These are phyloP conservation scores for Halictus rubicundus DNA, from an alignment of 1,140 invertebrate genomes.

Conservation along the genomic window DNA sequence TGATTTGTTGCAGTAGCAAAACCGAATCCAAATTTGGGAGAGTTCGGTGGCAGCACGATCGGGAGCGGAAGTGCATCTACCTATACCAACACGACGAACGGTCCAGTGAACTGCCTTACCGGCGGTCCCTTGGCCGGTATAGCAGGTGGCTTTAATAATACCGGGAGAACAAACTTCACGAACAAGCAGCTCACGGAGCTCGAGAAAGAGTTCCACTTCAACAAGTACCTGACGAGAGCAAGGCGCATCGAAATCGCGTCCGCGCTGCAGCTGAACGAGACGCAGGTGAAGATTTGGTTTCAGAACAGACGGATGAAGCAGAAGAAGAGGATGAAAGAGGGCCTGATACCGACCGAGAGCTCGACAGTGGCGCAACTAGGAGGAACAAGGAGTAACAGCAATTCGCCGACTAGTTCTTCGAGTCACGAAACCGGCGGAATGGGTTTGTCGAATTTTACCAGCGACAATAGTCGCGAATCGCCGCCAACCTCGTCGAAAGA, in stretches of 20 bases:
- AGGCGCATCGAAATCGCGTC: conserved; percentile 98
- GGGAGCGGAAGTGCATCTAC: conserved; percentile 71
- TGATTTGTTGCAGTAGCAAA: conserved; percentile 85
- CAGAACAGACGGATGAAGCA: conserved; percentile 96
- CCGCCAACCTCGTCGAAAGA: conserved; percentile 72
- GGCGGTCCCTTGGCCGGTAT: conserved; percentile 66
- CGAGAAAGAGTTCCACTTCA: conserved; percentile 99
- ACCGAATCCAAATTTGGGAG: conserved; percentile 81
- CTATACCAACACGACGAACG: conserved; percentile 62
- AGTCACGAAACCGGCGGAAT: conserved; percentile 65
- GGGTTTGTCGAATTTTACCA: conserved; percentile 68
- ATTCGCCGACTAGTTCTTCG: conserved; percentile 78
- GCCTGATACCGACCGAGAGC: conserved; percentile 86
- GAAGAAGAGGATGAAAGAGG: conserved; percentile 96
- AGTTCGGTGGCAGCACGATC: conserved; percentile 74
- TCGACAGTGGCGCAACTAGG: conserved; percentile 61
- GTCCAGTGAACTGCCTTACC: conserved; percentile 69
- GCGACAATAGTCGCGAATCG: conserved; percentile 76
- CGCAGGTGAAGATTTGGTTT: conserved; percentile 92
- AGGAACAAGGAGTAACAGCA: conserved; percentile 78
- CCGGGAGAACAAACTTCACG: conserved; percentile 98
- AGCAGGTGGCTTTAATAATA: conserved; percentile 85
- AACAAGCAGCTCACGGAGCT: conserved; percentile 99
- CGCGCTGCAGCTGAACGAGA: conserved; percentile 97
- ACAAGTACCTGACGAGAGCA: conserved; percentile 98